Evolutionary conservation across 2,113 vertebrate species (phyloP), one percentile per base, ranked within the genome.

Genomic region (Rafetus swinhoei): DNA sequence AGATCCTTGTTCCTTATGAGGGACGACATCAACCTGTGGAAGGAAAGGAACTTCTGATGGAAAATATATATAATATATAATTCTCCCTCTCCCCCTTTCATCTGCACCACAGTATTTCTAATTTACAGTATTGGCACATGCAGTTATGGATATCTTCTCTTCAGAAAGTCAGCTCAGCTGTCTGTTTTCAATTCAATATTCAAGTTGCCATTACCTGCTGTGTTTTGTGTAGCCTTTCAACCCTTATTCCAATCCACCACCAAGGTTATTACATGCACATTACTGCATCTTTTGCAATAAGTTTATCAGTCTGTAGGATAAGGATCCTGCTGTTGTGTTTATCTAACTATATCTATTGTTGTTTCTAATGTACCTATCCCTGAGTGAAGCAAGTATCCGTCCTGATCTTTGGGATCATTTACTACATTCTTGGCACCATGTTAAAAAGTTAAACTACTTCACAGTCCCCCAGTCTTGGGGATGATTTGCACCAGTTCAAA

Each of bases 1-100:
- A 94, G 92, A 93, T 95, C 77, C 81, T 83, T 79, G 35, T 10
- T 89, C 6, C 52, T 93, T 95, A 89, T 81, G 88, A 95, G 83
- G 86, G 91, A 81, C 32, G 45, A n/a, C 76, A 50, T 81, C 87
- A 96, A 80, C 62, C 89, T 91, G 85, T 18, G 62, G 77, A 76
- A 6, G 35, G 35, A 84, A 90, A 87, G 72, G 72, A 2, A 86
- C 35, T 81, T 25, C 57, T 74, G 62, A 59, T 45, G 83, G 88
- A 84, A 88, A 29, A 77, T 15, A 19, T 2, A 2, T 25, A n/a
- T 89, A 94, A 50, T 87, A 91, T 45, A 65, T 84, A 90, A 6
- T 10, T 82, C 79, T 85, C 54, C 57, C 89, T 55, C 1, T 9
- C 50, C 72, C 56, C 18, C 9, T 50, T 88, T 62, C 90, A 92